phyloP scores from a whole-genome alignment of 2,113 vertebrate genomes.

The Microtus richardsoni region DNA sequence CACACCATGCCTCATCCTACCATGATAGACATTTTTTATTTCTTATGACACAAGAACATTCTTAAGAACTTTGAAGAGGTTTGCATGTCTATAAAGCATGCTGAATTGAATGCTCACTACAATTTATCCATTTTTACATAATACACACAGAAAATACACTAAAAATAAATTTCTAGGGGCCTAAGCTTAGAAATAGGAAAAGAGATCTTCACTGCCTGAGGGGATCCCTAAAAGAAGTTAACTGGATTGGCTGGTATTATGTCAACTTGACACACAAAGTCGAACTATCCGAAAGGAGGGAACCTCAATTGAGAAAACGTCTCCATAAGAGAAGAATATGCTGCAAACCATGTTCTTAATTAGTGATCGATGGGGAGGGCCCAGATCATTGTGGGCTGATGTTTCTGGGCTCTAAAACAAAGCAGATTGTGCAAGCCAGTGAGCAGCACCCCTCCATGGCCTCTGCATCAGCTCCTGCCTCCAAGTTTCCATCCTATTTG shows the following conservation, averaged over 20 bases:
- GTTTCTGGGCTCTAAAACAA: too few species aligned
- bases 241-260: background rate
- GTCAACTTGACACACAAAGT: background rate
- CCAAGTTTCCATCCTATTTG: too few species aligned
- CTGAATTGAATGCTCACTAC: background rate
- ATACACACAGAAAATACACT: background rate
- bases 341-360: too few species aligned
- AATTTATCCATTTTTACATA: background rate
- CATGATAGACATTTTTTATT: accelerated
- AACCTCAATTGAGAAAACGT: background rate
- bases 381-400: too few species aligned
- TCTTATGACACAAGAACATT: background rate
- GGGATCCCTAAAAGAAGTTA: background rate
- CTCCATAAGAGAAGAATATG: too few species aligned
- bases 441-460: too few species aligned
- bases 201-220: background rate
- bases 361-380: too few species aligned
- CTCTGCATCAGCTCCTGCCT: too few species aligned
- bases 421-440: too few species aligned
- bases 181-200: background rate
- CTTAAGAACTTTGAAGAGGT: background rate
- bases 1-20: too few species aligned
- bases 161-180: background rate
- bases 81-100: background rate
- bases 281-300: background rate